Conservation (phyloP, 2,113 vertebrate genomes). For the Anolis sagrei region DNA sequence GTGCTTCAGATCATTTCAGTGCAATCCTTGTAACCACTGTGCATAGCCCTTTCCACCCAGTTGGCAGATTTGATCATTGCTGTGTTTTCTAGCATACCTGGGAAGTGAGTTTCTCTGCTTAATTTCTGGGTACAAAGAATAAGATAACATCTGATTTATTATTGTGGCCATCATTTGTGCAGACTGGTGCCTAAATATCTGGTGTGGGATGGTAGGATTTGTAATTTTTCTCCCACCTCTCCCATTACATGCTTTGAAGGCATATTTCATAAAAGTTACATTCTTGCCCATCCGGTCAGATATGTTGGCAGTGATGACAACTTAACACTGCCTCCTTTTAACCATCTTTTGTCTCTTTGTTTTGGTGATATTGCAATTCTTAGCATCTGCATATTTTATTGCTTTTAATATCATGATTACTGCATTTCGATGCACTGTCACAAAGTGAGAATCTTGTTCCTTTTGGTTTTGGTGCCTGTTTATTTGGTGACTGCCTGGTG, state of each 20-base stretch:
- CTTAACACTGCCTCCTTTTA: background rate
- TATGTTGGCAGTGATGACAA: background rate
- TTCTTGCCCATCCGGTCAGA: background rate
- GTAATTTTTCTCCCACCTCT: background rate
- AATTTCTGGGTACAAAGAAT: background rate
- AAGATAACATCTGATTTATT: background rate
- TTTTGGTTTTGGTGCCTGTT: background rate
- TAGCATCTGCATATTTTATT: conserved; percentile 10
- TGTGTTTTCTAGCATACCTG: background rate
- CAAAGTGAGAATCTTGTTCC: background rate
- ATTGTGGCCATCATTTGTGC: background rate
- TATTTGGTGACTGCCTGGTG: background rate
- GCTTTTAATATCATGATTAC: background rate
- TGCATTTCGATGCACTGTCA: background rate
- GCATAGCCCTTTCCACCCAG: background rate
- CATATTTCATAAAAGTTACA: background rate
- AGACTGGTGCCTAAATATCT: background rate
- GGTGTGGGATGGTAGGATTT: background rate
- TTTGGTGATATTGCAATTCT: background rate
- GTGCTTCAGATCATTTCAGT: background rate
- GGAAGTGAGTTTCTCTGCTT: background rate
- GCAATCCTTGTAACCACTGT: background rate
- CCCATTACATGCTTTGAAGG: background rate
- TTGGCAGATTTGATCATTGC: background rate
- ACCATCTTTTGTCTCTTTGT: background rate